Evolutionary conservation across 1,140 invertebrate species (phyloP), one percentile per base, ranked within the genome.

Genomic region (Phortica variegata): DNA sequence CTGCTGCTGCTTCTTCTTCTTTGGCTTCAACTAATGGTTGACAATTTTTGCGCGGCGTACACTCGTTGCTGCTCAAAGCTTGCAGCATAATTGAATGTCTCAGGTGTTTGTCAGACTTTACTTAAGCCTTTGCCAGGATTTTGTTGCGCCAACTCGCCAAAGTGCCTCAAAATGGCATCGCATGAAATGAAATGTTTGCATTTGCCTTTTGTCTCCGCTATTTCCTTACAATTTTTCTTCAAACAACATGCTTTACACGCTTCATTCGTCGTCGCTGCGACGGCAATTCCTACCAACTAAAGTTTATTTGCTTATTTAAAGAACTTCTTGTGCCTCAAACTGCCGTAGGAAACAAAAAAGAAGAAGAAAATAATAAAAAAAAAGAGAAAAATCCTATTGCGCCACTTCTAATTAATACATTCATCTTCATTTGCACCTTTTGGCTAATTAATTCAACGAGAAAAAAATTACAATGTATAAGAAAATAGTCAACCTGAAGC

Each of bases 351-450:
- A n/a, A n/a, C n/a, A n/a, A n/a, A n/a, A n/a, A n/a, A n/a, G n/a
- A n/a, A n/a, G n/a, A n/a, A n/a, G n/a, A n/a, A n/a, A n/a, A n/a
- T n/a, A n/a, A n/a, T n/a, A n/a, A n/a, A n/a, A n/a, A n/a, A n/a
- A n/a, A n/a, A n/a, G n/a, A n/a, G n/a, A n/a, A n/a, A n/a, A n/a
- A n/a, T n/a, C n/a, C n/a, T n/a, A n/a, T n/a, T n/a, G n/a, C n/a
- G n/a, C n/a, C 33, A 51, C 21, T 15, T 60, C 62, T 73, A 73
- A 73, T 73, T 73, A 65, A 73, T 70, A 73, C 70, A 73, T 73
- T 73, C 71, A 71, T 73, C 70, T 73, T 73, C 66, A 73, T 73
- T 73, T 73, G 68, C 70, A 73, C 70, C 70, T 73, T 73, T 73
- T 73, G 68, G 58, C 63, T 72, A 72, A 72, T 72, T 72, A 72